Evolutionary conservation across 2,797 vertebrate species (phyloP).

Genomic region (Platalea minor): DNA sequence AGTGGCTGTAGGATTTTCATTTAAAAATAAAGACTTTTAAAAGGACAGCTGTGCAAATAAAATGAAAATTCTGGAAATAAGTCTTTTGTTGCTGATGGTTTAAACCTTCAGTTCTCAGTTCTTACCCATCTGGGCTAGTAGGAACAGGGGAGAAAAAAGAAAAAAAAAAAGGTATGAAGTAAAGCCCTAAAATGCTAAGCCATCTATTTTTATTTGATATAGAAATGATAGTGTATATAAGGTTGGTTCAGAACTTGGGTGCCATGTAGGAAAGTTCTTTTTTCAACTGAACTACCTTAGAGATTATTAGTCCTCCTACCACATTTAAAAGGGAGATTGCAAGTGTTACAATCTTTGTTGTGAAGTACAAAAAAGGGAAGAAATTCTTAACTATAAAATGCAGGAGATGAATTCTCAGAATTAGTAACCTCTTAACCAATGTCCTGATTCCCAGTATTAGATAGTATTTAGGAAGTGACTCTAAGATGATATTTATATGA

Average conservation of each 20-base stretch:
- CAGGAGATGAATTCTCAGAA: constrained; percentile 72
- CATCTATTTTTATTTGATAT: neutral
- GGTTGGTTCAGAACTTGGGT: neutral
- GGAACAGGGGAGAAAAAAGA: neutral
- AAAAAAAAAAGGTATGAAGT: neutral
- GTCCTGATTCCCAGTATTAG: constrained; percentile 35
- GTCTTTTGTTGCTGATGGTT: neutral
- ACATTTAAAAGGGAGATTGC: neutral
- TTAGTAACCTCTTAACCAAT: constrained; percentile 41
- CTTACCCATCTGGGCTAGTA: neutral
- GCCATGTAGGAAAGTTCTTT: neutral
- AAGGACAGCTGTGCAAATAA: neutral
- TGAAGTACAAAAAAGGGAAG: constrained; percentile 23
- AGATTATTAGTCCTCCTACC: neutral
- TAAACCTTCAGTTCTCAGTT: neutral
- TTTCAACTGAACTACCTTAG: neutral
- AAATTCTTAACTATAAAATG: constrained; percentile 56
- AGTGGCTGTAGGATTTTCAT: neutral
- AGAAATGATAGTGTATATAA: neutral
- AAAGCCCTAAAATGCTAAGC: neutral
- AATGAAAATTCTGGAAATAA: neutral
- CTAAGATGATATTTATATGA: neutral
- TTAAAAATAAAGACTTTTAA: neutral
- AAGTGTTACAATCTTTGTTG: neutral
- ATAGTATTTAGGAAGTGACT: constrained; percentile 17